Evolutionary conservation across 2,113 vertebrate genomes (phyloP).

Genomic region (Xiphophorus hellerii): DNA sequence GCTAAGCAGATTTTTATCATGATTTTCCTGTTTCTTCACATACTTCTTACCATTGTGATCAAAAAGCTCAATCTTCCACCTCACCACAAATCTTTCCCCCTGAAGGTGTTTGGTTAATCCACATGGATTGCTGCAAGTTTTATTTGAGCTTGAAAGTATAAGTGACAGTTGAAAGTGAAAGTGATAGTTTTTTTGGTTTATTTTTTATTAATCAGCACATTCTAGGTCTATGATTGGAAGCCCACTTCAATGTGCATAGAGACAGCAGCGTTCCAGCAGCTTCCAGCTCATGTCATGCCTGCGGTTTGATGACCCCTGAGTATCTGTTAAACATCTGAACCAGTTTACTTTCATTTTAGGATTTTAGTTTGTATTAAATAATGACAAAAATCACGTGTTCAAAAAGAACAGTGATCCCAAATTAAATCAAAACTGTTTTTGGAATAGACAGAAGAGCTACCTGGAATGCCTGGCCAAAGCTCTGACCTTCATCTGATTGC

Average conservation of each 20-base stretch:
- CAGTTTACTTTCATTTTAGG: background rate
- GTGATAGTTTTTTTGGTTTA: too few species aligned
- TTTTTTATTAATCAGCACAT: background rate
- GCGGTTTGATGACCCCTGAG: background rate
- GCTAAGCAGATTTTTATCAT: too few species aligned
- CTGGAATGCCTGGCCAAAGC: too few species aligned
- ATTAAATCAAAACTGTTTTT: background rate
- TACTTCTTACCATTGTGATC: background rate
- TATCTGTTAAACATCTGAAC: too few species aligned
- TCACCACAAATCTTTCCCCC: background rate
- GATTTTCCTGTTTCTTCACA: background rate
- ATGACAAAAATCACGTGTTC: background rate
- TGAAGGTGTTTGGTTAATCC: background rate
- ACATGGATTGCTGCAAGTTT: background rate
- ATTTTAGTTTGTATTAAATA: background rate
- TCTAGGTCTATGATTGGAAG: background rate
- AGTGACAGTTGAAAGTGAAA: background rate
- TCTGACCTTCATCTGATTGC: too few species aligned
- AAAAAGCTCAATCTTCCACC: background rate
- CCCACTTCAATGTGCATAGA: too few species aligned
- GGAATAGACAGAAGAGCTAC: too few species aligned
- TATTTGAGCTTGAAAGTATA: background rate
- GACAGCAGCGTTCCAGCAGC: background rate
- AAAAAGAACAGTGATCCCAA: background rate
- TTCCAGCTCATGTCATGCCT: background rate